These are phyloP conservation scores for Bolinopsis microptera DNA, from an alignment of 37 sponge, comb jelly and placozoan genomes.

Conservation along the genomic window DNA sequence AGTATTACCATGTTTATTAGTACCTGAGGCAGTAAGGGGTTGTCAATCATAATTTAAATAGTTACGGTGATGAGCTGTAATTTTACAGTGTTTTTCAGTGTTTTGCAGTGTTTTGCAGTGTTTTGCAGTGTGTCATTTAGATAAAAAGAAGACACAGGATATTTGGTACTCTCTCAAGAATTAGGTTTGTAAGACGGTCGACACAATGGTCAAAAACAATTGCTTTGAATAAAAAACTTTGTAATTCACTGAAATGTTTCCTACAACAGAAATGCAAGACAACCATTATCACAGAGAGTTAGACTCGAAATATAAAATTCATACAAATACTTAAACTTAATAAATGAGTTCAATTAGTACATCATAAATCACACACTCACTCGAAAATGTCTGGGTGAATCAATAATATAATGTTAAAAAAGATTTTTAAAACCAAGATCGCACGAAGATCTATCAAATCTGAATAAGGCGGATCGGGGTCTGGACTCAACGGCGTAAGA, in stretches of 20 bases:
- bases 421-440: no score
- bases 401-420: neutral
- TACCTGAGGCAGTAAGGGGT: neutral
- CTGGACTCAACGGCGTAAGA: no score
- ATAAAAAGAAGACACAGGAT: no score
- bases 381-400: neutral
- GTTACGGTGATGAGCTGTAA: no score
- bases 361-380: neutral
- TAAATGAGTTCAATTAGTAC: neutral
- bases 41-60: no score
- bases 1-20: neutral
- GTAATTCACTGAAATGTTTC: neutral
- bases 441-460: neutral
- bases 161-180: no score
- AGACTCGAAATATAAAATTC: neutral
- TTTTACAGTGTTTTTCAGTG: no score
- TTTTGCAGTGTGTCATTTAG: no score
- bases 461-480: no score
- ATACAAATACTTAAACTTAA: neutral
- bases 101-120: no score
- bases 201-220: no score
- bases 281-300: neutral
- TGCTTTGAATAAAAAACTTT: neutral
- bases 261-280: neutral
- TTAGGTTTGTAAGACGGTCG: no score